These are phyloP conservation scores for Oreotrochilus melanogaster DNA, from an alignment of 2,113 vertebrate species.

Conservation along the genomic window DNA sequence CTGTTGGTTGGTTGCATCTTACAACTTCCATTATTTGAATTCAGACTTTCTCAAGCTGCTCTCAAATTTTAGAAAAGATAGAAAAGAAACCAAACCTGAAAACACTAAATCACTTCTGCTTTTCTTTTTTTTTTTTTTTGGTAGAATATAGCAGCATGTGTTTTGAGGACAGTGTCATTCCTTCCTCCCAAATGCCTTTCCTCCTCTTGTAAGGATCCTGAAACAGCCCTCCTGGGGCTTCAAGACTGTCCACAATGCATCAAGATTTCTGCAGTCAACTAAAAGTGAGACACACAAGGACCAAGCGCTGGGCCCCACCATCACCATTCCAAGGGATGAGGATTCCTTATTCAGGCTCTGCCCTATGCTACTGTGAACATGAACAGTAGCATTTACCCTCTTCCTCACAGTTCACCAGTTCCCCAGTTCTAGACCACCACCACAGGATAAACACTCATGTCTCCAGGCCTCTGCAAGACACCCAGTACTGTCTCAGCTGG, in stretches of 20 bases:
- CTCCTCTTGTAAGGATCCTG: accelerated
- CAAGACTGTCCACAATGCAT: neutral
- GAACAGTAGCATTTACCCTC: neutral
- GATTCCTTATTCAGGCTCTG: neutral
- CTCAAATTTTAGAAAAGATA: neutral
- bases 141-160: neutral
- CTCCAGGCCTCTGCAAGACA: neutral
- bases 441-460: neutral
- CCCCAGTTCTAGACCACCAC: neutral
- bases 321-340: neutral
- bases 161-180: neutral
- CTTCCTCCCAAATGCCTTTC: neutral
- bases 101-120: neutral
- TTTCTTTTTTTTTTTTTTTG: neutral
- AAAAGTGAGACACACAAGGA: accelerated
- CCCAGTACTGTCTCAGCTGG: neutral
- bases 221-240: neutral
- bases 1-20: neutral
- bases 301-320: neutral
- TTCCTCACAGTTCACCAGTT: neutral
- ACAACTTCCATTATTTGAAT: neutral
- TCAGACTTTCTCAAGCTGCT: neutral
- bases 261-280: neutral
- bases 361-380: accelerated
- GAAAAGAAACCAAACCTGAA: neutral